A percentile compares a stretch with the other conserved stretches of the same genome.
These are phyloP conservation scores for Gavia stellata DNA, from an alignment of 2,113 vertebrate species.

Conservation along the genomic window DNA sequence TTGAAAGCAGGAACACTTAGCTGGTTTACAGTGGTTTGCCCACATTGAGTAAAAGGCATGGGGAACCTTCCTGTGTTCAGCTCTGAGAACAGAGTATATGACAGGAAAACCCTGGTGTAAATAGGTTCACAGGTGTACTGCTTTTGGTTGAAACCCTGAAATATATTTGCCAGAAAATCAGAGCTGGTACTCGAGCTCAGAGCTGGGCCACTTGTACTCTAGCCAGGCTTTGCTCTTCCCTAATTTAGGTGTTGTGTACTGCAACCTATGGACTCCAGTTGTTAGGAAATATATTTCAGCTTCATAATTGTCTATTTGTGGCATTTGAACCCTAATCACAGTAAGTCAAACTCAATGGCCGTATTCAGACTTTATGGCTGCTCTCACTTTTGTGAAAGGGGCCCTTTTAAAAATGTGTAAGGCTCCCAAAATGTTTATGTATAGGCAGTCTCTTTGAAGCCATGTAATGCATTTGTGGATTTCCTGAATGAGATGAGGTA, in stretches of 20 bases:
- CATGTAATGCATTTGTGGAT: background rate
- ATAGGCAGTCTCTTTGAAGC: background rate
- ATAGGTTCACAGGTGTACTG: fast-evolving
- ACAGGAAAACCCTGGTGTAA: background rate
- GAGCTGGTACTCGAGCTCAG: background rate
- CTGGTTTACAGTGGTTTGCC: background rate
- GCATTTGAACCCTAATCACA: background rate
- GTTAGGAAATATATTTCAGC: background rate
- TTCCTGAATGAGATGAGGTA: background rate
- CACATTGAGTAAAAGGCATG: background rate
- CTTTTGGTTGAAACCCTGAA: background rate
- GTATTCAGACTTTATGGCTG: background rate
- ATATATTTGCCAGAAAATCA: background rate
- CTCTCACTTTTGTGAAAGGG: background rate
- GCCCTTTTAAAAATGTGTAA: background rate
- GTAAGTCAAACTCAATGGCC: background rate
- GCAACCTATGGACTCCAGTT: background rate
- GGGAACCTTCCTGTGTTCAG: background rate
- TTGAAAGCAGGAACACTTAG: background rate
- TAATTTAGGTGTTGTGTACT: background rate
- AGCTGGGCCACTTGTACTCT: background rate
- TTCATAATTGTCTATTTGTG: background rate
- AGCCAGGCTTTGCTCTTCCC: background rate
- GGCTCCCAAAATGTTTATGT: background rate
- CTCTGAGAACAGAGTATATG: background rate